phyloP scores from a whole-genome alignment of 2,113 vertebrate genomes.

The Eretmochelys imbricata region DNA sequence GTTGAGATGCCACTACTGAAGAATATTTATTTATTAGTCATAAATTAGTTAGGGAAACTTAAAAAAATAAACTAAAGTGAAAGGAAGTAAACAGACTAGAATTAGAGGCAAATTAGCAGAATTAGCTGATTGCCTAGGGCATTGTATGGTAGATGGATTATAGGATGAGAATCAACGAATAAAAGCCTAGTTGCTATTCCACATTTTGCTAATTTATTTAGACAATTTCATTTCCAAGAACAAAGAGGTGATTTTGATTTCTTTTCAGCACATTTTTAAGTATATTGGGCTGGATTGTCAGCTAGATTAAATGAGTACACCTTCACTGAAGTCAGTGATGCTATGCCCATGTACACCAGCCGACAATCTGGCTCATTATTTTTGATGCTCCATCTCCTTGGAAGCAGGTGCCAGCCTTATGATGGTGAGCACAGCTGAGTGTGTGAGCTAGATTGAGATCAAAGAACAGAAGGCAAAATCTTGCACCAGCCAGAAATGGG shows the following conservation, averaged over 20 bases:
- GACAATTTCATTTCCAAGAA: neutral
- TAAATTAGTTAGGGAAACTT: neutral
- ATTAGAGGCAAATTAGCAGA: slow-evolving; percentile 44
- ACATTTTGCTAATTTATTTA: slow-evolving; percentile 22
- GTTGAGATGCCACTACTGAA: neutral
- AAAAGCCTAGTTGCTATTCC: slow-evolving; percentile 8
- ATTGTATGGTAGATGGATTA: slow-evolving; percentile 36
- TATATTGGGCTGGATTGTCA: neutral
- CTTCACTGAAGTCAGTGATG: rapidly evolving
- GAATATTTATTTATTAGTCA: slow-evolving; percentile 55
- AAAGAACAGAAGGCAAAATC: neutral
- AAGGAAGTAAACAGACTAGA: neutral
- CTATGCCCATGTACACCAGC: rapidly evolving
- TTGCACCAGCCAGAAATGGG: rapidly evolving
- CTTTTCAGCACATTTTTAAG: neutral
- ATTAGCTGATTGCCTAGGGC: neutral
- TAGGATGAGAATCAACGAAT: slow-evolving; percentile 43
- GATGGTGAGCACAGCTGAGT: neutral
- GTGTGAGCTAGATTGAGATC: neutral
- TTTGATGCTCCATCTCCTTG: neutral
- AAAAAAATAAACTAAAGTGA: slow-evolving; percentile 32
- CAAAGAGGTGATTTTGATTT: neutral
- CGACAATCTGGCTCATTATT: neutral
- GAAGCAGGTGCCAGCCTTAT: rapidly evolving
- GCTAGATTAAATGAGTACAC: neutral